Conservation (phyloP, 1,140 invertebrate genomes). For the Drosophila equinoxialis region DNA sequence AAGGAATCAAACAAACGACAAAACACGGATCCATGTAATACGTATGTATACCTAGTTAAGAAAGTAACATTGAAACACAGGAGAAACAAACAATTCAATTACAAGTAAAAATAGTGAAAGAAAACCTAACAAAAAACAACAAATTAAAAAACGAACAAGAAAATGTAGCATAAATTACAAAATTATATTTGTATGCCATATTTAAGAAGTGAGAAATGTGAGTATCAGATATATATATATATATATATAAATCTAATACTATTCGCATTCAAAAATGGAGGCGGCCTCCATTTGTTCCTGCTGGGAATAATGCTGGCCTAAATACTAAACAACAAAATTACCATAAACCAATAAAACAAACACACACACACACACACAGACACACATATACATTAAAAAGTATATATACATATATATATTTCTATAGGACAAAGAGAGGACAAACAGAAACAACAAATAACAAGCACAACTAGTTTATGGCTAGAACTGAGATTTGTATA, state of each 20-base stretch:
- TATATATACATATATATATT: constrained; percentile 54
- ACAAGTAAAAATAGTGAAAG: constrained; percentile 53
- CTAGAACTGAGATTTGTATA: constrained; percentile 13
- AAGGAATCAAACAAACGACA: constrained; percentile 4
- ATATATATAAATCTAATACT: constrained; percentile 15
- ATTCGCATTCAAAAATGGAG: not conserved
- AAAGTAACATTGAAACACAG: constrained; percentile 31
- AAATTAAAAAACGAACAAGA: not conserved
- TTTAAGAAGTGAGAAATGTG: constrained; percentile 23
- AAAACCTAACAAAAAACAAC: constrained; percentile 17
- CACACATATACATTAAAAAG: constrained; percentile 17
- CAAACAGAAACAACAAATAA: constrained; percentile 31
- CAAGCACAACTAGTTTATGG: constrained; percentile 2
- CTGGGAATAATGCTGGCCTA: constrained; percentile 16
- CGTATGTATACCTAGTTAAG: constrained; percentile 58
- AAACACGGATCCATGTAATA: constrained; percentile 41
- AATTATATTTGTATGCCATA: constrained; percentile 67
- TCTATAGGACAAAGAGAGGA: constrained; percentile 40
- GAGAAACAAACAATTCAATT: constrained; percentile 62
- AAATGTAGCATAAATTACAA: constrained; percentile 58
- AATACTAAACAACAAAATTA: not conserved
- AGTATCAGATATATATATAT: not conserved
- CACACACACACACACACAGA: constrained; percentile 42
- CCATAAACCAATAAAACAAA: constrained; percentile 28
- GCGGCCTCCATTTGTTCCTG: constrained; percentile 26